Evolutionary conservation across 2,888 invertebrate genomes (phyloP), one percentile per base, ranked within the genome.

Genomic region (Papilio elwesi): DNA sequence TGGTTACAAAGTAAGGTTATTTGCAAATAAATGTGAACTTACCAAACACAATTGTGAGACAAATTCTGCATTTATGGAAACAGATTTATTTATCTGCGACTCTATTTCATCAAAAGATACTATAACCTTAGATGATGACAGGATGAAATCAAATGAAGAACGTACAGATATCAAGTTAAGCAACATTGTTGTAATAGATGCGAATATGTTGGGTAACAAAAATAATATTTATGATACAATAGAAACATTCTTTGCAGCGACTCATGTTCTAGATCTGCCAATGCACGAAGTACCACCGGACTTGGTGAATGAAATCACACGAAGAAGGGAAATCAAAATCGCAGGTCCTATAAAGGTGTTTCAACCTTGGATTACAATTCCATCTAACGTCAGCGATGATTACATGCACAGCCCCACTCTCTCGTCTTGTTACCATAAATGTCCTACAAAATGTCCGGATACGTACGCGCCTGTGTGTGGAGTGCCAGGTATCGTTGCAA

Each of bases 391-490:
- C 6, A 82, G 76, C 5, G 83, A 86, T 0, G 90, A 89, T 71
- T 62, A 75, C 2, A 76, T 79, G 15, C 85, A 91, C 69, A 26
- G 0, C 15, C 91, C 92, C 0, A 87, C 88, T 0, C 74, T 93
- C 12, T 75, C 80, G 0, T 84, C 90, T 0, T 92, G 92, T 68
- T 92, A 78, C 68, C 92, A 93, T 71, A 89, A 82, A 75, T 93
- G 92, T 78, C 92, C 92, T 1, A 79, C 65, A 90, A 83, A 84
- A 80, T 92, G 92, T 73, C 92, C 92, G 0, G 85, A 88, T 3
- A 88, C 85, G 0, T 92, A 92, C 75, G 85, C 87, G 0, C 92
- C 92, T 0, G 91, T 92, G 0, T 92, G 92, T 66, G 92, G 89
- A 0, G 80, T 83, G 1, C 87, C 91, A 0, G 91, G 91, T 0